Percentiles rank a stretch among this genome's conserved stretches.
Evolutionary conservation across 2,113 vertebrate genomes (phyloP).

Genomic region (Scolopax mira): DNA sequence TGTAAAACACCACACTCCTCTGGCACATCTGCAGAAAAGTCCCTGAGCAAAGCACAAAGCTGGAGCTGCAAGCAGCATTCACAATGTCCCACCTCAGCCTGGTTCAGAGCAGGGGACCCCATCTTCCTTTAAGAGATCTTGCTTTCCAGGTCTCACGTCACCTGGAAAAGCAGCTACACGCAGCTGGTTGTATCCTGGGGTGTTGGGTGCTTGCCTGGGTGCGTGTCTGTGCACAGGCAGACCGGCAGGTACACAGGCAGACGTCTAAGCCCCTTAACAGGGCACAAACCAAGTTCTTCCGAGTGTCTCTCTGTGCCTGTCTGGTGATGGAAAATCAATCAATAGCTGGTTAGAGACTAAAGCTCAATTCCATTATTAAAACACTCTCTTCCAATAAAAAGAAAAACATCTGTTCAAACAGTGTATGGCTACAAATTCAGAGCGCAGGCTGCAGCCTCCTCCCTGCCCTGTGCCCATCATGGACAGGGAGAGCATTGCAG

Average conservation of each 20-base stretch:
- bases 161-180: rapidly evolving
- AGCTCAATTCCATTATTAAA: constrained; percentile 31
- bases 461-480: not conserved
- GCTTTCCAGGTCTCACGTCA: not conserved
- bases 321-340: constrained; percentile 42
- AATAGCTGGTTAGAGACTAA: constrained; percentile 43
- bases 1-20: not conserved
- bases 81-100: not conserved
- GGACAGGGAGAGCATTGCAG: constrained; percentile 22
- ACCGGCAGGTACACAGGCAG: not conserved
- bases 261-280: not conserved
- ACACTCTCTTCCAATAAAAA: constrained; percentile 25
- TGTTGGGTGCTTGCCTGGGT: not conserved
- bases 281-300: not conserved
- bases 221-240: not conserved
- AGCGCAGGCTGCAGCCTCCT: not conserved
- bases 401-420: constrained; percentile 42
- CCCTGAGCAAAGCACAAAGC: not conserved
- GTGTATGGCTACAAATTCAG: not conserved
- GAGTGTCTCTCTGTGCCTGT: not conserved
- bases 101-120: not conserved
- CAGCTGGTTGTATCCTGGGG: not conserved
- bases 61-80: not conserved
- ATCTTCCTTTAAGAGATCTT: not conserved
- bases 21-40: constrained; percentile 5